Evolutionary conservation across 2,113 vertebrate genomes (phyloP).

Genomic region (Lepidothrix coronata): DNA sequence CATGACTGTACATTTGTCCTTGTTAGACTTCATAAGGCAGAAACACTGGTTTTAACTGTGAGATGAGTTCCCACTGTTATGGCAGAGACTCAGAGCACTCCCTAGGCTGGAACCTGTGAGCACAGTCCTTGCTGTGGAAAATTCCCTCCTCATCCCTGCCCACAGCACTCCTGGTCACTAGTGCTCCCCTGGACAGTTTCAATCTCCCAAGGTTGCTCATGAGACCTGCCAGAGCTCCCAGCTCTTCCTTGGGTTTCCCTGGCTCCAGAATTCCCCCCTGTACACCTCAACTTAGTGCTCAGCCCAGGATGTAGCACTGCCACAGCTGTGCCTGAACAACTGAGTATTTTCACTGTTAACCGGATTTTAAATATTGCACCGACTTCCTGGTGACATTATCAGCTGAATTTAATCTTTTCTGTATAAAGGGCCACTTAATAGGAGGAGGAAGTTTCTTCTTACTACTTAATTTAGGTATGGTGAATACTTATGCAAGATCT

Average conservation of each 20-base stretch:
- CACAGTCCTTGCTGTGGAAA: background rate
- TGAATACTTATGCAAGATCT: background rate
- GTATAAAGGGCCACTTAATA: background rate
- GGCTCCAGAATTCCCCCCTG: background rate
- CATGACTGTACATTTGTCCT: background rate
- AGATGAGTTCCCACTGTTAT: background rate
- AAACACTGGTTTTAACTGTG: background rate
- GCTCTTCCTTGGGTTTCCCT: background rate
- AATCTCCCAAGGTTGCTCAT: fast-evolving
- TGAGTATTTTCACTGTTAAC: background rate
- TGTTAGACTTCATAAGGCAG: background rate
- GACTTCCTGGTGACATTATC: background rate
- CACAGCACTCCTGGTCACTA: background rate
- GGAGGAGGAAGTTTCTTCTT: background rate
- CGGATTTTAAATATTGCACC: background rate
- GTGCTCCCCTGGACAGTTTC: background rate
- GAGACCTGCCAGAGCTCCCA: background rate
- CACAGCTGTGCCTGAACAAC: background rate
- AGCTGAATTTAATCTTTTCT: background rate
- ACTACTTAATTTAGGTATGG: background rate
- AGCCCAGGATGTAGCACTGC: background rate
- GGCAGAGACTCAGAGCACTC: background rate
- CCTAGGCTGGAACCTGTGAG: background rate
- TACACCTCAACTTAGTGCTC: background rate
- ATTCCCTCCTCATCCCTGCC: background rate